These are phyloP conservation scores for Nezara viridula DNA, from an alignment of 2,888 invertebrate genomes.

Conservation along the genomic window DNA sequence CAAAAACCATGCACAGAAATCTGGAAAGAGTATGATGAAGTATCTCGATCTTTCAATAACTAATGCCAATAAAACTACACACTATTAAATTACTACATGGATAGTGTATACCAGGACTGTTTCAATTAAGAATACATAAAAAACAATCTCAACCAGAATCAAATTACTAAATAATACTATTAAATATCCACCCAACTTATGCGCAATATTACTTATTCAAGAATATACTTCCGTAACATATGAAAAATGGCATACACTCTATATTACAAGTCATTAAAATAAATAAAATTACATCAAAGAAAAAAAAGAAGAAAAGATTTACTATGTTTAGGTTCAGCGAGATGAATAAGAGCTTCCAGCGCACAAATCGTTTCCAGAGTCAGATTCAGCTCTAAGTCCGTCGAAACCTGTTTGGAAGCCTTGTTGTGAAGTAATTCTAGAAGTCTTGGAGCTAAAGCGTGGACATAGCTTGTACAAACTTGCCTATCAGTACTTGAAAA, in stretches of 20 bases:
- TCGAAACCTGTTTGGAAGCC: constrained; percentile 74
- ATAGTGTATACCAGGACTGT: neutral
- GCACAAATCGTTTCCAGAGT: constrained; percentile 81
- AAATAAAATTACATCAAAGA: constrained; percentile 1
- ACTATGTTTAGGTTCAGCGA: constrained; percentile 84
- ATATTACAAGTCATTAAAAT: neutral
- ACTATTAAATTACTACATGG: neutral
- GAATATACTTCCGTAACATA: neutral
- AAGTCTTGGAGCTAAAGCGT: constrained; percentile 83
- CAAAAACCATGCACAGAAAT: neutral
- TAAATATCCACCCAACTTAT: neutral
- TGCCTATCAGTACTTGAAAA: constrained; percentile 80
- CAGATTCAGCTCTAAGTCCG: constrained; percentile 79
- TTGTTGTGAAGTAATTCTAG: constrained; percentile 82
- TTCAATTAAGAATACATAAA: neutral
- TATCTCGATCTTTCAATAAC: neutral
- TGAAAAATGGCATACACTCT: neutral
- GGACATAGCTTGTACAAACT: constrained; percentile 85
- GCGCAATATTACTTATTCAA: neutral
- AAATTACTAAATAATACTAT: neutral
- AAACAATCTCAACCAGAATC: neutral
- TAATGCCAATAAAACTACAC: neutral
- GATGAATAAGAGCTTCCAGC: constrained; percentile 80
- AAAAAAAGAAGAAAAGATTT: constrained; percentile 70
- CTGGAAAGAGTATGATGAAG: neutral